A percentile compares a stretch with the other conserved stretches of the same genome.
These are phyloP conservation scores for Protobothrops flavoviridis DNA, from an alignment of 2,113 vertebrate genomes.

Conservation along the genomic window DNA sequence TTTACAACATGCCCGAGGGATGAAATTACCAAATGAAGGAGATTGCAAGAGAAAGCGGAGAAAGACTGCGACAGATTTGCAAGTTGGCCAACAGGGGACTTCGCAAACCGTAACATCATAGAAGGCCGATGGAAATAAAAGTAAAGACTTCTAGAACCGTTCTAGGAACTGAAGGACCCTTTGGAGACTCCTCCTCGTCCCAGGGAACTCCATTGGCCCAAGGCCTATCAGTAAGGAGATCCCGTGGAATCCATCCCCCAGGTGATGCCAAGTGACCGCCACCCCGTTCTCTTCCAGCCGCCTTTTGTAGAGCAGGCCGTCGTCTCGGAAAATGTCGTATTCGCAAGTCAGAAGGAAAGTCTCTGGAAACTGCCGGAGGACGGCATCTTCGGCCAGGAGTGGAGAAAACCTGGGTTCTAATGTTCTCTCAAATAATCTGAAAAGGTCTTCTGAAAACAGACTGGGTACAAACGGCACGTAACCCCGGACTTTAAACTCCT, in stretches of 20 bases:
- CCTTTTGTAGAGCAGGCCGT: not conserved
- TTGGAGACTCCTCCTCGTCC: not conserved
- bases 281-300: not conserved
- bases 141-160: not conserved
- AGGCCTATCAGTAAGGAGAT: not conserved
- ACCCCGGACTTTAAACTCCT: conserved; percentile 68
- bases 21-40: no score
- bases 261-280: not conserved
- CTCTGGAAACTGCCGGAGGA: not conserved
- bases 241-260: not conserved
- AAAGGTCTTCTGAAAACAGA: conserved; percentile 23
- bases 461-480: conserved; percentile 22
- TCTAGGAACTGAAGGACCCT: not conserved
- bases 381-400: not conserved
- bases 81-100: no score
- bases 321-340: not conserved
- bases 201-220: not conserved
- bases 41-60: no score
- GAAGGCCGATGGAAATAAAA: no score
- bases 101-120: no score
- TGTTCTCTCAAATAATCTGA: not conserved
- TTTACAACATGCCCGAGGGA: no score
- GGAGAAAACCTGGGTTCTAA: not conserved
- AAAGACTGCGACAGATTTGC: no score
- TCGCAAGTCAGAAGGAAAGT: not conserved